Conservation (phyloP, 2,888 invertebrate species). For the Phrixothrix hirtus region DNA sequence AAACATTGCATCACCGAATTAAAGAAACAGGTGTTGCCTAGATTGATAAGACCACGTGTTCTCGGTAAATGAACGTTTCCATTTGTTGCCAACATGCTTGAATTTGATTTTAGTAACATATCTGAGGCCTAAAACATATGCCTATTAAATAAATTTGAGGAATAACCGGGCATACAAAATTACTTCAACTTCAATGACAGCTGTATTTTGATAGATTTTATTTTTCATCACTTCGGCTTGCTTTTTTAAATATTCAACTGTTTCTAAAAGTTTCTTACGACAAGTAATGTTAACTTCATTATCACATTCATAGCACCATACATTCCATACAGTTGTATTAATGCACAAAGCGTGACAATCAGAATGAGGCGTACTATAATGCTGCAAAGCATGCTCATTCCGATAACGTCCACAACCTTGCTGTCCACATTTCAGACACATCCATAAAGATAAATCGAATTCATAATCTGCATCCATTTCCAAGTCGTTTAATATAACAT, state of each 20-base stretch:
- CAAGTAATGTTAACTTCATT: conserved; percentile 65
- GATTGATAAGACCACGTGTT: conserved; percentile 81
- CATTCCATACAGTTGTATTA: conserved; percentile 70
- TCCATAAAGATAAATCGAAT: conserved; percentile 65
- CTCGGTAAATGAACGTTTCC: conserved; percentile 54
- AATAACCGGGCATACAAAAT: no score
- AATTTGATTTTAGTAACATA: no score
- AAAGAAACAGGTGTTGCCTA: conserved; percentile 97
- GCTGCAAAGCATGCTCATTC: conserved; percentile 73
- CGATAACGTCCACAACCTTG: conserved; percentile 73
- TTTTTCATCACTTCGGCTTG: conserved; percentile 44
- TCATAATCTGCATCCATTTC: conserved; percentile 51
- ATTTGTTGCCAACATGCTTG: conserved; percentile 28
- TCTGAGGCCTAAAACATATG: no score
- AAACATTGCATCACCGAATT: conserved; percentile 95
- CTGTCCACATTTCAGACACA: conserved; percentile 81
- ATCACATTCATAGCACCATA: conserved; percentile 82
- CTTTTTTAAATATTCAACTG: conserved; percentile 73
- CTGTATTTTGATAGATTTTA: conserved; percentile 2
- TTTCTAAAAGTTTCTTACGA: conserved; percentile 71
- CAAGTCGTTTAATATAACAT: conserved; percentile 18
- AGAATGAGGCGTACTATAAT: conserved; percentile 74
- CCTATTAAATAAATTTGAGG: no score
- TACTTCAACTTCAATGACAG: conserved; percentile 32
- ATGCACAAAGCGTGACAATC: conserved; percentile 75